Evolutionary conservation across 2,113 vertebrate species (phyloP).

Genomic region (Xiphophorus hellerii): DNA sequence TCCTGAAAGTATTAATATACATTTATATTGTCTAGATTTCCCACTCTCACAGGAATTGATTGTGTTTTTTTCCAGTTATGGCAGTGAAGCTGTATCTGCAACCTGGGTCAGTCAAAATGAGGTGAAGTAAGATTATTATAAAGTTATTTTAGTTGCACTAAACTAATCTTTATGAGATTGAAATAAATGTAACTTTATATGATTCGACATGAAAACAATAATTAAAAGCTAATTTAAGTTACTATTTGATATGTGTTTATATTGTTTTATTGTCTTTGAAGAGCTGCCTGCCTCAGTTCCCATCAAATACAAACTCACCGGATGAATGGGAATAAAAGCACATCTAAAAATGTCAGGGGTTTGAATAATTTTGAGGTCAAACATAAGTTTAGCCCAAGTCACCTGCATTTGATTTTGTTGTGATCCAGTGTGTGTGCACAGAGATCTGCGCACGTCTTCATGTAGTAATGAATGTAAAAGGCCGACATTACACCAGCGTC

Average conservation of each 20-base stretch:
- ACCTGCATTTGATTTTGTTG: background rate
- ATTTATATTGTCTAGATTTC: background rate
- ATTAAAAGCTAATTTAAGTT: too few species aligned
- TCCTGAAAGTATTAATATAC: too few species aligned
- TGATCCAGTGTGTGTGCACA: background rate
- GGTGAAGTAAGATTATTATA: background rate
- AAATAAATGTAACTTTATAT: background rate
- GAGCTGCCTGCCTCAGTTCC: background rate
- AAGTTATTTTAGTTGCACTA: background rate
- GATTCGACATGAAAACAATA: background rate
- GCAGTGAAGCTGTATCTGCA: background rate
- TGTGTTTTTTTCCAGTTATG: background rate
- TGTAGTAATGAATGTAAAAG: background rate
- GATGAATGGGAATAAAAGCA: background rate
- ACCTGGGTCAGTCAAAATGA: background rate
- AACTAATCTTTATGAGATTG: background rate
- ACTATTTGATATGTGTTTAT: background rate
- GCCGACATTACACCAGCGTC: background rate
- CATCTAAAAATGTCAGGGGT: background rate
- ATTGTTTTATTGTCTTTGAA: background rate
- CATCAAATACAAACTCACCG: background rate
- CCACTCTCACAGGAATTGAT: background rate
- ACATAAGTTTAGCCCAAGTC: background rate
- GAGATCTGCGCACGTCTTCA: background rate
- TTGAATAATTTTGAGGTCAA: background rate